Conservation (phyloP, 92 coral and sea anemone species). For the Virgularia gustaviana region DNA sequence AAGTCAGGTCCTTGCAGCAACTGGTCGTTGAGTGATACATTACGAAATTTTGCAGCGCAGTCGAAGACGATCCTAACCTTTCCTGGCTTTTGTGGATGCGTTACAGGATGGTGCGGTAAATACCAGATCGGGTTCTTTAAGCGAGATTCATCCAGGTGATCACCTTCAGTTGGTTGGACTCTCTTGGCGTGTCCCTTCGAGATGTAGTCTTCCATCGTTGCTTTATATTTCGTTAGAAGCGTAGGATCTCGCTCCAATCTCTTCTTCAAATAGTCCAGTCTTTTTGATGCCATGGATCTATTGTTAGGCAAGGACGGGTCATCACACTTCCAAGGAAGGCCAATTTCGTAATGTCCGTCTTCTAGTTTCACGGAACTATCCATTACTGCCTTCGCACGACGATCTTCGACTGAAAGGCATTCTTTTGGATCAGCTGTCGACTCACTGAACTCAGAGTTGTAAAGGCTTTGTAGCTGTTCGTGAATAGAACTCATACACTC, state of each 20-base stretch:
- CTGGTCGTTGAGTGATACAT: conserved; percentile 47
- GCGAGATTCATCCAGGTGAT: not conserved
- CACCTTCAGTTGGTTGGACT: conserved; percentile 33
- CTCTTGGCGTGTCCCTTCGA: conserved; percentile 41
- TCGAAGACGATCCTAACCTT: conserved; percentile 59
- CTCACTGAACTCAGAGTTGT: conserved; percentile 56
- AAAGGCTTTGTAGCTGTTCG: conserved; percentile 41
- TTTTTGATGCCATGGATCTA: conserved; percentile 25
- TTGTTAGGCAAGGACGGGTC: conserved; percentile 42
- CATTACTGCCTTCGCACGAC: conserved; percentile 42
- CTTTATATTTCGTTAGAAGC: conserved; percentile 41
- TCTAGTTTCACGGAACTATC: conserved; percentile 31
- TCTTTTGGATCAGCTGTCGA: conserved; percentile 33
- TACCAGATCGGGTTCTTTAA: conserved; percentile 41
- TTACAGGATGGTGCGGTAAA: conserved; percentile 60
- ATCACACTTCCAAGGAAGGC: conserved; percentile 41
- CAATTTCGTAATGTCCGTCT: conserved; percentile 55
- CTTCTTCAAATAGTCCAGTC: conserved; percentile 33
- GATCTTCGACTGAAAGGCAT: conserved; percentile 55
- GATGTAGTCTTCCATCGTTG: conserved; percentile 41
- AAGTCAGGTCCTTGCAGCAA: conserved; percentile 58
- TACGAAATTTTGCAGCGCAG: conserved; percentile 46
- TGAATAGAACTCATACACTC: conserved; percentile 28
- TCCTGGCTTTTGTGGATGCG: conserved; percentile 50
- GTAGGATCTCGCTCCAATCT: conserved; percentile 30